phyloP scores from a whole-genome alignment of 2,797 vertebrate genomes.

The Agapornis canus region DNA sequence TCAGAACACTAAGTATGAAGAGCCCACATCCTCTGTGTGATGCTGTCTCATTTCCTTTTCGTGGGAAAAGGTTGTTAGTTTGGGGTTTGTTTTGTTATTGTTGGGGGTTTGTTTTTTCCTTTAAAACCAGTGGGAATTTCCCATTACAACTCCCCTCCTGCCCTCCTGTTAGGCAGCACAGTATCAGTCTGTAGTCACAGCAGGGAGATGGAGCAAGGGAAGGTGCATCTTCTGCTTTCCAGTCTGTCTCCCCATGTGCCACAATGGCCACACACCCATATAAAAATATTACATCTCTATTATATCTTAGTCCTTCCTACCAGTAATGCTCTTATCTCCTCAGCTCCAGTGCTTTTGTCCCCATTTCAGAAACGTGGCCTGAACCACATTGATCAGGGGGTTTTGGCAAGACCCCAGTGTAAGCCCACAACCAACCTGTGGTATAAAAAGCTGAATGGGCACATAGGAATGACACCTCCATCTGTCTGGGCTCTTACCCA shows the following conservation, averaged over 20 bases:
- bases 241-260: background rate
- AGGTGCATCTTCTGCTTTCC: background rate
- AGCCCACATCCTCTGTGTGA: background rate
- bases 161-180: background rate
- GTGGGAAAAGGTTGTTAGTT: fast-evolving
- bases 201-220: background rate
- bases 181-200: background rate
- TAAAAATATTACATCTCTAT: fast-evolving
- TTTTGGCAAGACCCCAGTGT: fast-evolving
- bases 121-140: background rate
- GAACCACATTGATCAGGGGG: background rate
- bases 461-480: background rate
- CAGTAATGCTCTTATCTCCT: background rate
- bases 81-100: fast-evolving
- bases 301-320: background rate
- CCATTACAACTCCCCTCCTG: background rate
- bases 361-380: background rate
- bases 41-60: background rate
- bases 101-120: fast-evolving
- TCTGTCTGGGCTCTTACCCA: background rate
- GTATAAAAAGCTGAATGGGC: background rate
- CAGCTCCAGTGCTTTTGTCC: background rate
- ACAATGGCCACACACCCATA: background rate
- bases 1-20: background rate
- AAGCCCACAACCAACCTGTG: background rate